Evolutionary conservation across 2,113 vertebrate species (phyloP), one percentile per base, ranked within the genome.

Genomic region (Oncorhynchus nerka): DNA sequence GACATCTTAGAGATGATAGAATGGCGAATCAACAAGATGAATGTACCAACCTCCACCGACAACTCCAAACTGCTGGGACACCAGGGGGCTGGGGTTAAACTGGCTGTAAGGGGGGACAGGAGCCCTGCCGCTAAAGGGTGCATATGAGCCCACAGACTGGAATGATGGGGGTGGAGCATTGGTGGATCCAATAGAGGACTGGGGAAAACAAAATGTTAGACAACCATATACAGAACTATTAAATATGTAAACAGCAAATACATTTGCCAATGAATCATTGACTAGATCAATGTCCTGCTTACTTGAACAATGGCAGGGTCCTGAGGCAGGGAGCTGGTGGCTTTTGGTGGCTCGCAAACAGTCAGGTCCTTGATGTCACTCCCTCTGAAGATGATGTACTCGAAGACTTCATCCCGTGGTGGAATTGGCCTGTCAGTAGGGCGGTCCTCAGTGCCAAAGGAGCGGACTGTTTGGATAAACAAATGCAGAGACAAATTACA

Each of bases 251-350:
- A 45, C 39, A 45, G 39, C 8, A 45, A 45, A 45, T 45, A 45
- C 2, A 45, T 2, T 45, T 45, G 8, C 28, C n/a, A 72, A 12
- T 61, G 26, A 5, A 32, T 45, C 39, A 19, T 59, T 19, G 20
- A 59, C 49, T 55, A 19, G 1, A 73, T 19, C 6, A 30, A 73
- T 32, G 24, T 4, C n/a, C 30, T 64, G n/a, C 80, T 80, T 89
- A 97, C 98, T 88, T 99, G 98, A 77, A 99, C 98, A 20, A 99
- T 99, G 77, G 98, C 98, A 69, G 98, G 98, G 85, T 99, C 98
- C 90, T 99, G 98, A 70, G 97, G 97, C 85, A 98, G 91, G 59
- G 93, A 94, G 82, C 96, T 97, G 20, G 97, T 93, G 64, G 97
- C 95, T 84, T 99, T 98, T 20, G 97, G 98, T 0, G 97, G 96